Percentiles rank a stretch among this genome's conserved stretches.
phyloP scores from a whole-genome alignment of 1,140 invertebrate genomes.

The Aphaenogaster floridana region DNA sequence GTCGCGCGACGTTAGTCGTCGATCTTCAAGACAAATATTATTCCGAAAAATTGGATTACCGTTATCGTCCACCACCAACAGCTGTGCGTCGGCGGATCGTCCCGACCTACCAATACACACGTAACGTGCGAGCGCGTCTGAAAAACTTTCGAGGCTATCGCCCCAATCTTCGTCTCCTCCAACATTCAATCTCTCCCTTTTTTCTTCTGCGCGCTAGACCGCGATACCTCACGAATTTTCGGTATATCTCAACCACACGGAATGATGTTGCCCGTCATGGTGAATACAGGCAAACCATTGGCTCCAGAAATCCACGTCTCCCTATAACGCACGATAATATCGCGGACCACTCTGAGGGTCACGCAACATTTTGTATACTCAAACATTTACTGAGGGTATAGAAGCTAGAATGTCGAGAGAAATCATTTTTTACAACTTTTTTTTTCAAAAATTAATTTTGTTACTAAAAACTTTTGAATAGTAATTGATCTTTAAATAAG shows the following conservation, averaged over 20 bases:
- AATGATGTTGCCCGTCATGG: constrained; percentile 3
- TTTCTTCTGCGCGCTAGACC: constrained; percentile 29
- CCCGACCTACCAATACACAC: constrained; percentile 27
- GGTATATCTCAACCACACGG: constrained; percentile 25
- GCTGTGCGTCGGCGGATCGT: constrained; percentile 37
- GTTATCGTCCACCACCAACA: constrained; percentile 80
- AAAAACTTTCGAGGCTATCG: constrained; percentile 49
- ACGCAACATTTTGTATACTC: neutral
- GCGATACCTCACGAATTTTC: constrained; percentile 60
- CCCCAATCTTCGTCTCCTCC: constrained; percentile 37
- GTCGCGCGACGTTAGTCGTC: constrained; percentile 70
- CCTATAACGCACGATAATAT: neutral
- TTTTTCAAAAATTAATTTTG: neutral
- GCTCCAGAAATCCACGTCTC: neutral
- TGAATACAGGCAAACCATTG: neutral
- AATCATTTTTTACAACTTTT: neutral
- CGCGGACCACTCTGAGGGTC: neutral
- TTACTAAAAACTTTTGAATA: neutral
- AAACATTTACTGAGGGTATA: neutral
- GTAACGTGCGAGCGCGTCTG: constrained; percentile 18
- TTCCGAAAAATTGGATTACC: constrained; percentile 86
- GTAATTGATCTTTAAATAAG: neutral
- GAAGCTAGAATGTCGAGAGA: neutral
- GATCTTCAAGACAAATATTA: constrained; percentile 86
- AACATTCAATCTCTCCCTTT: constrained; percentile 64